Base-by-base conservation (phyloP, 2,113 vertebrate species). In the Grantiella picta region DNA sequence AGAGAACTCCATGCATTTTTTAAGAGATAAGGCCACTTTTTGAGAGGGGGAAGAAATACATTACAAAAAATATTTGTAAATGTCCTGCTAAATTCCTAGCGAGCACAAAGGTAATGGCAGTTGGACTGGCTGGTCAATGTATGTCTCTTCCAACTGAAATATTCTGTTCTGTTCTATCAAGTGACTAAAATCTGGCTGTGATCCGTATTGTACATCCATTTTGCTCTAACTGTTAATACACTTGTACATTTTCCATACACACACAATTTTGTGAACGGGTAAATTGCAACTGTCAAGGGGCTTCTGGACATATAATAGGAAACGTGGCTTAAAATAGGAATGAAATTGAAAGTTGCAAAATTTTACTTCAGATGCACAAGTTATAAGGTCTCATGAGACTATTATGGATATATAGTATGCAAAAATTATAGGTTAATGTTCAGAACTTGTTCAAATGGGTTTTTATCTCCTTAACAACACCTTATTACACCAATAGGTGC, bases 291-390 rank as follows among this genome's bases (percentile, higher is more conserved):
- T 57, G 5, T 29, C 33, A 72, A 72, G 25, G 59, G 17, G 10
- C 69, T 75, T 82, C 28, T 65, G n/a, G 49, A 61, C 27, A 29
- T 42, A 21, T 21, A 65, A 21, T 9, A 57, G 20, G 10, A 87
- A 82, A 60, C 2, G 1, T 0, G 0, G 4, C 59, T 84, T 72
- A 27, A 54, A 83, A 19, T 82, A 72, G 35, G 3, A 1, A 0
- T 66, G 38, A 76, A 72, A 61, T 45, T 64, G 5, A 52, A 89
- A 56, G 22, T 9, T 61, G 25, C 1, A 17, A 68, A 65, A 33
- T 73, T 76, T 90, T 80, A 42, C 25, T 77, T 85, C 52, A n/a
- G 29, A 68, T 69, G 20, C 10, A 68, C 53, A 18, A 53, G 18
- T 60, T 52, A 76, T 24, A 75, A 10, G 15, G 19, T 65, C n/a